Conservation (phyloP, 2,888 invertebrate species). For the Acanthosoma haemorrhoidale region DNA sequence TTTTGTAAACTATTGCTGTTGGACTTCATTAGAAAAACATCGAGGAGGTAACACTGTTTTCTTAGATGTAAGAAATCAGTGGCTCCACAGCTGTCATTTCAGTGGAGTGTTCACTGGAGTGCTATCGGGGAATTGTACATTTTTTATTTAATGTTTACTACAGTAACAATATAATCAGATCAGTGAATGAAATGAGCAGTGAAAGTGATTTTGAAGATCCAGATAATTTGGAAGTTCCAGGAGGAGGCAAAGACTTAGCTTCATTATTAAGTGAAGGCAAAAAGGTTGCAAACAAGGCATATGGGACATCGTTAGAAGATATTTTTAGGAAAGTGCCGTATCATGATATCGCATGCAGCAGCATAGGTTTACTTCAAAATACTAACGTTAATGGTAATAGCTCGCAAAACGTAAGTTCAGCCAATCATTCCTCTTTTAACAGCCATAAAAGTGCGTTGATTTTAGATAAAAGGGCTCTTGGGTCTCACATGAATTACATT, state of each 20-base stretch:
- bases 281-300: not conserved
- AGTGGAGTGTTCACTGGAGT: not conserved
- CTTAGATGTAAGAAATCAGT: not conserved
- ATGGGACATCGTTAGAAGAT: not conserved
- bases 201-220: conserved; percentile 56
- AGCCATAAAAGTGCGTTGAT: not conserved
- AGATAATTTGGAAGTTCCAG: conserved; percentile 85
- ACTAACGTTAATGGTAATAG: not conserved
- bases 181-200: not conserved
- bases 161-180: too few relatives aligned
- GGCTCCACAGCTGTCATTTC: not conserved
- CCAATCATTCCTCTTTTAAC: not conserved
- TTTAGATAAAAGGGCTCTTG: not conserved
- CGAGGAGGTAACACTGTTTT: not conserved
- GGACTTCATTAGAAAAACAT: too few relatives aligned
- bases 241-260: conserved; percentile 48
- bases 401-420: not conserved
- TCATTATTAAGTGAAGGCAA: not conserved
- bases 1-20: too few relatives aligned
- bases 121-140: too few relatives aligned
- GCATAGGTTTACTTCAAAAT: not conserved
- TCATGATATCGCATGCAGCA: not conserved
- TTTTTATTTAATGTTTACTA: too few relatives aligned
- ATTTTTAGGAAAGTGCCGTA: not conserved
- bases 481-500: not conserved